phyloP scores from a whole-genome alignment of 2,888 invertebrate genomes.

The Hetaerina titia region DNA sequence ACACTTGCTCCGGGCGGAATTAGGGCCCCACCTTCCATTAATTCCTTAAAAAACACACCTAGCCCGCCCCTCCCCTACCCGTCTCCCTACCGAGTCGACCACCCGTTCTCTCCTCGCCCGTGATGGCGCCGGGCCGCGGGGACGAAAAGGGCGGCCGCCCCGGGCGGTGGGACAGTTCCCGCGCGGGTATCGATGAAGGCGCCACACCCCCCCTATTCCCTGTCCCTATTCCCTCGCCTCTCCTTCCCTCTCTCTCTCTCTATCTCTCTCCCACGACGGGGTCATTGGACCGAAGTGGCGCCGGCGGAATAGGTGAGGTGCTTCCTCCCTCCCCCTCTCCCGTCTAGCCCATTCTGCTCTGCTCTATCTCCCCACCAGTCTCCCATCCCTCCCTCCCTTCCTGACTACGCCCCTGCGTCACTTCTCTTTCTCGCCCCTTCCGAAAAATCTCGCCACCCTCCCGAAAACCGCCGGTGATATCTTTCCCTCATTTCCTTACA shows the following conservation, averaged over 20 bases:
- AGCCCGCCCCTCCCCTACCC: too few species aligned
- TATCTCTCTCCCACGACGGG: neutral
- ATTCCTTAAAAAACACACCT: too few species aligned
- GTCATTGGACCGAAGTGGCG: constrained; percentile 40
- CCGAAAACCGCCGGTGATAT: neutral
- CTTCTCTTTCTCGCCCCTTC: neutral
- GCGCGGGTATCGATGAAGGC: neutral
- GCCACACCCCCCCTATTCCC: neutral
- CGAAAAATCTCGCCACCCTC: neutral
- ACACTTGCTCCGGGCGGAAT: too few species aligned
- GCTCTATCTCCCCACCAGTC: neutral
- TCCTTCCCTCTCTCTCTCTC: too few species aligned
- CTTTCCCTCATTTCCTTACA: neutral
- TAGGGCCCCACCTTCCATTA: too few species aligned
- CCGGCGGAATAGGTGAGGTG: constrained; percentile 19
- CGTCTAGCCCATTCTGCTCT: neutral
- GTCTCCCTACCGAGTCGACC: too few species aligned
- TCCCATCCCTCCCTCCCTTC: neutral
- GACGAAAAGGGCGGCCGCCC: too few species aligned
- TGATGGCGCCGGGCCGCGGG: too few species aligned
- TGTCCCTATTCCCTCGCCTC: neutral
- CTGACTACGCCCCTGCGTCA: neutral
- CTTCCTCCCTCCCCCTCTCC: neutral
- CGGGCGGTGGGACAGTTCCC: neutral
- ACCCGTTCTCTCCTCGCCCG: too few species aligned